Conservation (phyloP, 2,797 vertebrate genomes). For the Podarcis lilfordi region DNA sequence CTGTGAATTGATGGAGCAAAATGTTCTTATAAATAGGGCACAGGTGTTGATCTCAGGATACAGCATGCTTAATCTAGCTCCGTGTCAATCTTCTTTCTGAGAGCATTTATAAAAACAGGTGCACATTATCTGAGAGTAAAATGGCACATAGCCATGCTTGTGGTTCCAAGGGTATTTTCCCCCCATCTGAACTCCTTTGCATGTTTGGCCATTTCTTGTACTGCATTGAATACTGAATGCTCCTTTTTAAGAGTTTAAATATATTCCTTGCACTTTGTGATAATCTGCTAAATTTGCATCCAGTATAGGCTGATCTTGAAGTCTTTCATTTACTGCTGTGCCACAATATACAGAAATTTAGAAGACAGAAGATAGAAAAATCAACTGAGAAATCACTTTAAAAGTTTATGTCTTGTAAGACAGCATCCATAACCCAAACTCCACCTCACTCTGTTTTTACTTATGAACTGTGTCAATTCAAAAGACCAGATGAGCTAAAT, state of each 20-base stretch:
- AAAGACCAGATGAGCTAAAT: not conserved
- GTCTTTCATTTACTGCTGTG: no score
- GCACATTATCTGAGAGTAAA: not conserved
- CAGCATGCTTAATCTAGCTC: constrained; percentile 6
- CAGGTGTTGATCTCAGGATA: constrained; percentile 22
- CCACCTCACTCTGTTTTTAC: not conserved
- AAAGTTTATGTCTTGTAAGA: not conserved
- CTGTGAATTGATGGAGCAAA: constrained; percentile 17
- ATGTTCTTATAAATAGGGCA: constrained; percentile 11
- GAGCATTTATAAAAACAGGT: not conserved
- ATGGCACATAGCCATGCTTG: not conserved
- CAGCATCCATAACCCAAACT: not conserved
- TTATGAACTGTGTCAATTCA: not conserved
- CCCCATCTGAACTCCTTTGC: not conserved
- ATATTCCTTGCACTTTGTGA: not conserved
- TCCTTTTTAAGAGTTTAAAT: not conserved
- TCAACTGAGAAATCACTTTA: not conserved
- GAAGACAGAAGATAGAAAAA: not conserved
- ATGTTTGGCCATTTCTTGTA: not conserved
- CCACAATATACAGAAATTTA: not conserved
- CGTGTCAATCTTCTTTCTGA: not conserved
- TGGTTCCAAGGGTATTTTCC: not conserved
- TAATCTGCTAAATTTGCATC: not conserved
- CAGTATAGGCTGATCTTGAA: not conserved
- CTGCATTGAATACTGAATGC: not conserved